Base-by-base conservation (phyloP, 2,888 invertebrate genomes). In the Agrotis clavis region DNA sequence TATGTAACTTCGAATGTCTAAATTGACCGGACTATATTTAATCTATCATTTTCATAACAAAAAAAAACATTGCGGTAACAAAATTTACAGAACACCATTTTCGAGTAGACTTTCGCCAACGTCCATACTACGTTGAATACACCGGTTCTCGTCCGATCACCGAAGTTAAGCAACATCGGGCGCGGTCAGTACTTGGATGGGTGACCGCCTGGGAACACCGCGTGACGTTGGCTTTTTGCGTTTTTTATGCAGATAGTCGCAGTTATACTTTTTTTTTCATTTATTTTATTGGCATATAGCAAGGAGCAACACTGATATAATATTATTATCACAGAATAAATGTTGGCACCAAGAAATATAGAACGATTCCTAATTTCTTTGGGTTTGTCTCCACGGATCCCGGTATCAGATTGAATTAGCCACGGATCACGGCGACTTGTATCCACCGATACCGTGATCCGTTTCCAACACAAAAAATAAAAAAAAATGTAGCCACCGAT, bases 41-140 rank as follows among this genome's bases (percentile, higher is more conserved):
- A n/a, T n/a, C 25, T 25, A 25, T 6, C 35, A 35, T 41, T 41
- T 41, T 41, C 11, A 1, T 9, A 11, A 35, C 7, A 9, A 41
- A 41, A 41, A 1, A 25, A 25, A 14, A 11, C 6, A 50, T 50
- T 30, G 18, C 11, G 11, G 18, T 11, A n/a, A 18, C 16, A 18
- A 56, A 7, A 56, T 18, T 3, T 16, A n/a, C 13, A 21, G 16
- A 67, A 41, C 5, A 14, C 41, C n/a, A 67, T 14, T 67, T 67
- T 67, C 0, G 16, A n/a, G 2, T 0, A 0, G 0, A 0, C 18
- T 14, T 0, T 18, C 14, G 77, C 73, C 73, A 90, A 90, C 89
- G 93, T 93, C 92, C 93, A 94, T 93, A 94, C 94, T 90, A 94
- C 89, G 93, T 93, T 94, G 93, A 93, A 93, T 81, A 93, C 92